These are phyloP conservation scores for Euborellia annulipes DNA, from an alignment of 1,140 invertebrate species.

Conservation along the genomic window DNA sequence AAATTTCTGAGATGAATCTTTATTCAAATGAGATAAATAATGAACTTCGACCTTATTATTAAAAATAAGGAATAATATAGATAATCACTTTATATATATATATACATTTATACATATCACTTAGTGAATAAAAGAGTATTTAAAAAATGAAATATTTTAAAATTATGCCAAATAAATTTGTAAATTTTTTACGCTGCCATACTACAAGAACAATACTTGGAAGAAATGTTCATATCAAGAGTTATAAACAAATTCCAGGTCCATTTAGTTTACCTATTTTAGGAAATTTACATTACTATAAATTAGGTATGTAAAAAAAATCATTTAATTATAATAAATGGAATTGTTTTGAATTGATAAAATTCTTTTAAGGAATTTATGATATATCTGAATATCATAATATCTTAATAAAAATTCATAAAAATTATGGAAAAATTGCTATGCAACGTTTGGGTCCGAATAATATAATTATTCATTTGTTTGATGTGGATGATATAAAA, in stretches of 20 bases:
- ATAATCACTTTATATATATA: too few species aligned
- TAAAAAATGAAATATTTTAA: too few species aligned
- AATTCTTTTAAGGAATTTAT: conserved; percentile 1
- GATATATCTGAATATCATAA: neutral
- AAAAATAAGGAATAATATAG: too few species aligned
- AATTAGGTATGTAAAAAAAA: conserved; percentile 15
- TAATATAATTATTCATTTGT: conserved; percentile 22
- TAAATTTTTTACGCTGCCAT: too few species aligned
- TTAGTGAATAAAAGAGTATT: too few species aligned
- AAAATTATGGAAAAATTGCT: conserved; percentile 18
- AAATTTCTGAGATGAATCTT: too few species aligned
- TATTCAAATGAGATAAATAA: too few species aligned
- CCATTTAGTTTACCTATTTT: conserved; percentile 16
- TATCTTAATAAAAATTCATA: conserved; percentile 7
- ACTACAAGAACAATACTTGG: too few species aligned
- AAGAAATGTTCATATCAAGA: conserved; percentile 1
- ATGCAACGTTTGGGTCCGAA: conserved; percentile 21
- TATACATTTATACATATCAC: too few species aligned
- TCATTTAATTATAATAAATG: neutral
- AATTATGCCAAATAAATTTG: too few species aligned
- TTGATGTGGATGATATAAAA: conserved; percentile 26
- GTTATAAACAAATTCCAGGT: conserved; percentile 16
- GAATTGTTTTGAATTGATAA: neutral
- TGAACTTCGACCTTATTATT: too few species aligned
- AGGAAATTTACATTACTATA: conserved; percentile 19